phyloP scores from a whole-genome alignment of 2,888 invertebrate species.

The Torymus texanus region DNA sequence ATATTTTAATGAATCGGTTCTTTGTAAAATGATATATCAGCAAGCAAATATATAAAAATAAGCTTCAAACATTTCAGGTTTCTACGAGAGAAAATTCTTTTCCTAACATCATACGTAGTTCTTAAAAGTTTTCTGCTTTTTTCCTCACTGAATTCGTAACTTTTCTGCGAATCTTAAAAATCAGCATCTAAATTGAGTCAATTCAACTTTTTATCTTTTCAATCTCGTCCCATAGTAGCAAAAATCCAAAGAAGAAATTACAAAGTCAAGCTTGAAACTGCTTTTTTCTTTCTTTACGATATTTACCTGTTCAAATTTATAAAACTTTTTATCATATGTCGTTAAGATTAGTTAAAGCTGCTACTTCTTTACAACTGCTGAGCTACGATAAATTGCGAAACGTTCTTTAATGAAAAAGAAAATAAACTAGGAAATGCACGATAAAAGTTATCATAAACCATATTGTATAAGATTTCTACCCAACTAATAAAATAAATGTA shows the following conservation, averaged over 20 bases:
- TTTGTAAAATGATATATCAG: background rate
- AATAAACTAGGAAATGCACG: too few species aligned
- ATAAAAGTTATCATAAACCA: too few species aligned
- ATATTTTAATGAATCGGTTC: too few species aligned
- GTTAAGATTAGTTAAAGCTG: background rate
- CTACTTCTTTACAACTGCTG: background rate
- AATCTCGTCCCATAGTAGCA: slow-evolving; percentile 23
- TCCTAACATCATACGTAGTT: background rate
- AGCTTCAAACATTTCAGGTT: background rate
- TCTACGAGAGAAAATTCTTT: slow-evolving; percentile 3
- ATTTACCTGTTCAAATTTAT: background rate
- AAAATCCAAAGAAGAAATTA: slow-evolving; percentile 31
- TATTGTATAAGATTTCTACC: too few species aligned
- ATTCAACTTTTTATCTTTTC: slow-evolving; percentile 41
- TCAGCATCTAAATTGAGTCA: slow-evolving; percentile 39
- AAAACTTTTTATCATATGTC: slow-evolving; percentile 16
- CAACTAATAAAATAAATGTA: too few species aligned
- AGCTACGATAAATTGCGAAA: too few species aligned
- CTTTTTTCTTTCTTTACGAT: slow-evolving; percentile 19
- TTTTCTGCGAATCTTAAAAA: slow-evolving; percentile 22
- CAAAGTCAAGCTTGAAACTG: slow-evolving; percentile 30
- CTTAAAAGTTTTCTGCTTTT: slow-evolving; percentile 12
- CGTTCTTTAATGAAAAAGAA: too few species aligned
- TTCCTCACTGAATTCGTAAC: slow-evolving; percentile 18
- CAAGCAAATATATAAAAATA: background rate